These are phyloP conservation scores for Trachurus trachurus DNA, from an alignment of 2,797 vertebrate species.

Conservation along the genomic window DNA sequence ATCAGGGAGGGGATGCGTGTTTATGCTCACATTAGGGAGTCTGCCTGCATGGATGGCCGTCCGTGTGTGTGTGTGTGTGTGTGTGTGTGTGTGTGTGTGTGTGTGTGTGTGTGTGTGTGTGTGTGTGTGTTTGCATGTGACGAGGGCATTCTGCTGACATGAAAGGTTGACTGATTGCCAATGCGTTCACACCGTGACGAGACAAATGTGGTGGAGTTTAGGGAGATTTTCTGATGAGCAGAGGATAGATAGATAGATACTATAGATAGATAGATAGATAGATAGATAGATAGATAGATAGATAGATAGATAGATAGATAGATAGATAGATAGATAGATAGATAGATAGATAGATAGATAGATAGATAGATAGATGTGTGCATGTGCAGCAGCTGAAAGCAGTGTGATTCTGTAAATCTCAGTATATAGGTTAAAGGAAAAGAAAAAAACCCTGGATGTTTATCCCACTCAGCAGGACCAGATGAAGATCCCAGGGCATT, in stretches of 20 bases:
- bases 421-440: conserved; percentile 23
- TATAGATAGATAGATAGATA: conserved; percentile 6
- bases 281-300: conserved; percentile 18
- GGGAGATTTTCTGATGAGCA: conserved; percentile 34
- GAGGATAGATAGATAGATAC: conserved; percentile 11
- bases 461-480: conserved; percentile 36
- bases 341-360: neutral
- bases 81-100: conserved; percentile 5
- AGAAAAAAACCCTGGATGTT: conserved; percentile 15
- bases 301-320: conserved; percentile 1
- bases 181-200: conserved; percentile 35
- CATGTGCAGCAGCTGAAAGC: conserved; percentile 2
- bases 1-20: conserved; percentile 53
- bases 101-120: conserved; percentile 13
- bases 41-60: conserved; percentile 7
- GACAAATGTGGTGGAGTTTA: conserved; percentile 43
- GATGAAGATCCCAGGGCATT: conserved; percentile 46
- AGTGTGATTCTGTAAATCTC: conserved; percentile 20
- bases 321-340: conserved; percentile 1
- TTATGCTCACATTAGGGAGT: conserved; percentile 29
- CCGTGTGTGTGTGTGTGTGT: conserved; percentile 14
- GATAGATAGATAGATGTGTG: conserved; percentile 5
- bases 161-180: conserved; percentile 66
- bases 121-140: conserved; percentile 25
- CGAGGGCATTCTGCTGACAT: conserved; percentile 45